Evolutionary conservation across 2,888 invertebrate genomes (phyloP).

Genomic region (Cloeon dipterum): DNA sequence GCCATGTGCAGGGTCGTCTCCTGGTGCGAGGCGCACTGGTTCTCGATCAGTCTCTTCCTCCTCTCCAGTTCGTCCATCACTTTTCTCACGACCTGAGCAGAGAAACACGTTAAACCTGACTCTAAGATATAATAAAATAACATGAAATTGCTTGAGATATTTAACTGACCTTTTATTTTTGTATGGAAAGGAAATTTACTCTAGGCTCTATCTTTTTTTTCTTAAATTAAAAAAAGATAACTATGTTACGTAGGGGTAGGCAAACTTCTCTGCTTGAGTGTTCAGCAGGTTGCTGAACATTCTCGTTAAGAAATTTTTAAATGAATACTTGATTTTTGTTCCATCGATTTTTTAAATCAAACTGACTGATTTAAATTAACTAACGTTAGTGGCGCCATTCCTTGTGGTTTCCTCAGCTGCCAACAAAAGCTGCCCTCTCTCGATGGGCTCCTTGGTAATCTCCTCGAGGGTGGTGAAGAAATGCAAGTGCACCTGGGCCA

Average conservation of each 20-base stretch:
- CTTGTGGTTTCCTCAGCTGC: constrained; percentile 31
- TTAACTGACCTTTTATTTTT: neutral
- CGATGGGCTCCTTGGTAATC: constrained; percentile 37
- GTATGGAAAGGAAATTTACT: too few species aligned
- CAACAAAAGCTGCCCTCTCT: constrained; percentile 47
- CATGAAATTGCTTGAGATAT: neutral
- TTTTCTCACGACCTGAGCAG: constrained; percentile 29
- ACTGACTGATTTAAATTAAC: too few species aligned
- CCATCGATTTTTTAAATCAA: too few species aligned
- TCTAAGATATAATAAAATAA: neutral
- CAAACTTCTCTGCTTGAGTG: neutral
- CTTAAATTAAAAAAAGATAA: too few species aligned
- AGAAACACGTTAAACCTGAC: neutral
- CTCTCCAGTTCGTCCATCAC: constrained; percentile 51
- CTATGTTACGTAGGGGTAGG: too few species aligned
- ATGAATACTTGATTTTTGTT: too few species aligned
- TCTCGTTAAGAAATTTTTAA: neutral
- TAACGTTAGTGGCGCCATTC: neutral
- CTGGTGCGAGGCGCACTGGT: constrained; percentile 37
- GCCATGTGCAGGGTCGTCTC: constrained; percentile 46
- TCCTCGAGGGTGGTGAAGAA: constrained; percentile 39
- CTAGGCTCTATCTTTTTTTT: too few species aligned
- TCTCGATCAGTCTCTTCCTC: constrained; percentile 36
- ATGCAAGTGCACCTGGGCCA: constrained; percentile 41
- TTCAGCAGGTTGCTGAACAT: neutral